Conservation (phyloP, 1,140 invertebrate species). For the Drosophila tsacasi region DNA sequence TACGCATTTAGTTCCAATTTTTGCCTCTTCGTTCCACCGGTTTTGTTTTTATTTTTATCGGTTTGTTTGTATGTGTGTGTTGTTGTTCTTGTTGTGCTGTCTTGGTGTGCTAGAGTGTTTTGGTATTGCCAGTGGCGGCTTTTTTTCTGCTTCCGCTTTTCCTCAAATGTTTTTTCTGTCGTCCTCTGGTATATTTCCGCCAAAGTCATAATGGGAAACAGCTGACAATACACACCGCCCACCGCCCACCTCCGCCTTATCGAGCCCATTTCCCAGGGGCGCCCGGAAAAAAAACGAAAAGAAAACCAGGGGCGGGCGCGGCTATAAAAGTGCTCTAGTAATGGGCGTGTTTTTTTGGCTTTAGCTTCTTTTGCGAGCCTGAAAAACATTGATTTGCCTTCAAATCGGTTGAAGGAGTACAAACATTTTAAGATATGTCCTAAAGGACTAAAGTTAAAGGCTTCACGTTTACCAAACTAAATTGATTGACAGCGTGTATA, state of each 20-base stretch:
- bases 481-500: neutral
- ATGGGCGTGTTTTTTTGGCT: constrained; percentile 36
- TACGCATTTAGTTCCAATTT: constrained; percentile 61
- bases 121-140: constrained; percentile 30
- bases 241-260: neutral
- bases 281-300: neutral
- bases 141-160: constrained; percentile 37
- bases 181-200: constrained; percentile 62
- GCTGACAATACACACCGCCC: constrained; percentile 67
- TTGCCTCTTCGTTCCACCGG: constrained; percentile 23
- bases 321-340: constrained; percentile 39
- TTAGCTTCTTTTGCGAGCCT: constrained; percentile 9
- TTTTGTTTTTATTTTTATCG: constrained; percentile 65
- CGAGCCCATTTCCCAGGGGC: constrained; percentile 9
- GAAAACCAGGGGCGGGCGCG: neutral
- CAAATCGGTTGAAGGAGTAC: constrained; percentile 9
- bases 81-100: constrained; percentile 8
- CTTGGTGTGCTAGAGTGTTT: constrained; percentile 55
- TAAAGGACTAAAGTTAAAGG: neutral
- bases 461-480: neutral
- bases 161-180: constrained; percentile 37
- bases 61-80: constrained; percentile 21
- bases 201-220: constrained; percentile 71
- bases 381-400: constrained; percentile 30
- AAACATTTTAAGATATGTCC: constrained; percentile 7